Evolutionary conservation across 2,888 invertebrate species (phyloP), one percentile per base, ranked within the genome.

Genomic region (Cheilosia urbana): DNA sequence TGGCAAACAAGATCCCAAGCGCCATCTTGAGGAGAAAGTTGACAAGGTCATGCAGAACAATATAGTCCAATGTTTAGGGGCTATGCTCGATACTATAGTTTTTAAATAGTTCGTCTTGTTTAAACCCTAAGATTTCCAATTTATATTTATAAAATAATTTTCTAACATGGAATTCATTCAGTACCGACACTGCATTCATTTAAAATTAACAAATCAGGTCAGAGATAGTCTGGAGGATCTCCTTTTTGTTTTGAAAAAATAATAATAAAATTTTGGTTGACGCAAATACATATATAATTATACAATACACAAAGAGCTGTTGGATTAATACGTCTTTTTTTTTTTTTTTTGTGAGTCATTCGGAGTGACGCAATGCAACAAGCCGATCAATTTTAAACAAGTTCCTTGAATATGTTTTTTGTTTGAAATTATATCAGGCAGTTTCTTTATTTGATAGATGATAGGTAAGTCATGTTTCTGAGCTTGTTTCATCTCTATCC

Each of bases 1-100:
- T 82, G 99, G 99, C 71, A 99, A 97, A 93, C 97, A 98, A 93
- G 99, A 99, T 92, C 99, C 99, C 24, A 99, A 99, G 93, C 95
- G 99, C 89, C 99, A 99, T 95, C 94, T 99, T 92, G 99, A 99
- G 93, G 99, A 99, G 92, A 98, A 99, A 93, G 99, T 99, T 21
- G 98, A 98, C 92, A 95, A 97, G 82, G 94, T 99, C 69, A 98
- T 99, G 98, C 96, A 98, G 71, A 96, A 97, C 89, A 99, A 99
- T 93, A 99, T 99, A 92, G 98, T 98, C 75, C 99, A 99, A 93
- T 98, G 97, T 93, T 94, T 99, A 91, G 99, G 99, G 88, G 98
- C 99, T 42, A 98, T 98, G 98, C 94, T 99, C 68, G 98, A 99
- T 92, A 96, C 97, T 27, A 96, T 97, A 90, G 96, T 97, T 73